These are phyloP conservation scores for Orycteropus afer DNA, from an alignment of 2,113 vertebrate genomes.

Conservation along the genomic window DNA sequence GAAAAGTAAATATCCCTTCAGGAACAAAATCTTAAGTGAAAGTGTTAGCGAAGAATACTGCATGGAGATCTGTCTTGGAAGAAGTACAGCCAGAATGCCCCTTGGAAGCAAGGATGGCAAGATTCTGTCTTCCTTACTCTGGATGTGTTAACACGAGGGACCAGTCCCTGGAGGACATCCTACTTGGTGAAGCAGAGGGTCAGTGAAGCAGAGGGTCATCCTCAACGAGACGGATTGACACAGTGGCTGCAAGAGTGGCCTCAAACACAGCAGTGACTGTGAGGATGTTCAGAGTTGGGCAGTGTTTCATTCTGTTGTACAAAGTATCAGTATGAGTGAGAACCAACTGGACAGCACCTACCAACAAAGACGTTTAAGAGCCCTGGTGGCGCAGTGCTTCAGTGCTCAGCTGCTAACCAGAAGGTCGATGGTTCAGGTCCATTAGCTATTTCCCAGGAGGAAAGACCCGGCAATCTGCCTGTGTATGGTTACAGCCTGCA, in stretches of 20 bases:
- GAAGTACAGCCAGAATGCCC: neutral
- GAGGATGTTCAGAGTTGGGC: neutral
- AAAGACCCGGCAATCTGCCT: neutral
- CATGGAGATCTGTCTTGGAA: neutral
- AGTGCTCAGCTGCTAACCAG: neutral
- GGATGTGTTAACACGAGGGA: neutral
- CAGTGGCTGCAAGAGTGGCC: neutral
- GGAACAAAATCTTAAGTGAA: slow-evolving; percentile 16
- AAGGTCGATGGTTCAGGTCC: neutral
- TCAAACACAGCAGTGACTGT: neutral
- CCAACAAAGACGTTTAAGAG: neutral
- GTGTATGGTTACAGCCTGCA: neutral
- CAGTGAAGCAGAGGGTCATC: neutral
- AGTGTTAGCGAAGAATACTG: neutral
- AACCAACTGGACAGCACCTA: neutral
- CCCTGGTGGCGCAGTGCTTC: neutral
- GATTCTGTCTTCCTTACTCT: too few relatives aligned
- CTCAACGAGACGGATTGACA: neutral
- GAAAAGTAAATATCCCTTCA: neutral
- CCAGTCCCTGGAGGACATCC: neutral
- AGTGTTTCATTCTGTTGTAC: neutral
- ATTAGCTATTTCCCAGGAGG: neutral
- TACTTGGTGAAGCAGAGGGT: neutral
- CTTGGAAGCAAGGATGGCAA: neutral
- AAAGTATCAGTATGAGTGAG: neutral